A percentile compares a stretch with the other conserved stretches of the same genome.
Evolutionary conservation across 2,888 invertebrate genomes (phyloP).

Genomic region (Macaria liturata): DNA sequence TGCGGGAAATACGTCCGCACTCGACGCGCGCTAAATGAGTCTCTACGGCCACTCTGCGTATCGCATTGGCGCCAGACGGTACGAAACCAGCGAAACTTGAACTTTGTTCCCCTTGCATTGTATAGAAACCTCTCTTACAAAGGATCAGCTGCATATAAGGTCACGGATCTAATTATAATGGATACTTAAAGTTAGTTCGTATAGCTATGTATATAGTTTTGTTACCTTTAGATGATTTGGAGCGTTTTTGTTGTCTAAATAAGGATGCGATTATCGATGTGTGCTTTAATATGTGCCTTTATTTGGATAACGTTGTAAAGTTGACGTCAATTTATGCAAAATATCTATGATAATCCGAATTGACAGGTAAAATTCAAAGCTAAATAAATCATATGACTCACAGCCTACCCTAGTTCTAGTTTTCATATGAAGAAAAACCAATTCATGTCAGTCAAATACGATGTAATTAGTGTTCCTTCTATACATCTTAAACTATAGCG

Average conservation of each 20-base stretch:
- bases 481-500: no score
- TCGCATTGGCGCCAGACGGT: slow-evolving; percentile 52
- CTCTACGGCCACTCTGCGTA: slow-evolving; percentile 45
- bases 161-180: slow-evolving; percentile 38
- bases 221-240: slow-evolving; percentile 28
- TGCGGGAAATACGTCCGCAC: slow-evolving; percentile 53
- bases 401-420: no score
- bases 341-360: no score
- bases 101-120: slow-evolving; percentile 38
- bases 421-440: no score
- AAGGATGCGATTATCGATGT: slow-evolving; percentile 19
- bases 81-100: slow-evolving; percentile 41
- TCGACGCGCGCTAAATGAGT: slow-evolving; percentile 51
- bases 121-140: background rate
- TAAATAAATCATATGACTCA: no score
- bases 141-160: slow-evolving; percentile 32
- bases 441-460: no score
- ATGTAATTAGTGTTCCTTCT: no score
- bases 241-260: slow-evolving; percentile 25
- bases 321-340: no score
- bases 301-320: background rate
- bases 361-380: no score
- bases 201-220: slow-evolving; percentile 11
- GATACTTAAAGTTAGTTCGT: slow-evolving; percentile 22
- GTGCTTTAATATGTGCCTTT: background rate